These are phyloP conservation scores for Drosophila neocordata DNA, from an alignment of 1,140 invertebrate genomes.

Conservation along the genomic window DNA sequence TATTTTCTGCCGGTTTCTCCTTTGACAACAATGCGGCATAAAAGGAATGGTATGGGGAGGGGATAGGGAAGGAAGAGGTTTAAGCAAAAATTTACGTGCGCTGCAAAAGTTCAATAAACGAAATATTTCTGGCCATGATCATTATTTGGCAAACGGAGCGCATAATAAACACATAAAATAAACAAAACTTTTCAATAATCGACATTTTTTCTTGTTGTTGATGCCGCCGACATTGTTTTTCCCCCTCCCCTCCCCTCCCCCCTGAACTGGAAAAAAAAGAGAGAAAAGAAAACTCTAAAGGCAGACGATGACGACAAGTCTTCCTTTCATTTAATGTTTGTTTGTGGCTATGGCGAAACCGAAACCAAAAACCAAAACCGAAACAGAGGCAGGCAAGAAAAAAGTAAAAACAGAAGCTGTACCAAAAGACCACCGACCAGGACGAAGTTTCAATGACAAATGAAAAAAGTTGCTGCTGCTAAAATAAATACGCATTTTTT, in stretches of 20 bases:
- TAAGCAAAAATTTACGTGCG: constrained; percentile 73
- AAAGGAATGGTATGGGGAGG: constrained; percentile 7
- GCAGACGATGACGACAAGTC: constrained; percentile 34
- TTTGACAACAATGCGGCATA: constrained; percentile 73
- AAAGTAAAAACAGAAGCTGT: constrained; percentile 9
- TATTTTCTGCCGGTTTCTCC: constrained; percentile 72
- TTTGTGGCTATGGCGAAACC: constrained; percentile 44
- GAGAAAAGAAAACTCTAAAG: too few relatives aligned
- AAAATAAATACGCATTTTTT: constrained; percentile 77
- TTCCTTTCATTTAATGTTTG: constrained; percentile 72
- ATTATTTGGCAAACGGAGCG: constrained; percentile 81
- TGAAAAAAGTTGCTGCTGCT: constrained; percentile 72
- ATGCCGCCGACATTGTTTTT: constrained; percentile 14
- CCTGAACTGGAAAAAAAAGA: too few relatives aligned
- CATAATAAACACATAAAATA: constrained; percentile 82
- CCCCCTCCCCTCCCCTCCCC: neutral
- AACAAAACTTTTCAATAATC: constrained; percentile 82
- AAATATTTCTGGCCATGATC: constrained; percentile 82
- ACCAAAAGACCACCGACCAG: constrained; percentile 25
- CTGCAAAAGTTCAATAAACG: constrained; percentile 81
- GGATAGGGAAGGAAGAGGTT: neutral
- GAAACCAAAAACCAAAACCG: constrained; percentile 16
- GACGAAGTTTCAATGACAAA: constrained; percentile 80
- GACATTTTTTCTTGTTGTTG: constrained; percentile 55
- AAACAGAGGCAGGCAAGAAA: constrained; percentile 6